Evolutionary conservation across 1,140 invertebrate species (phyloP), one percentile per base, ranked within the genome.

Genomic region (Papilio helenus): DNA sequence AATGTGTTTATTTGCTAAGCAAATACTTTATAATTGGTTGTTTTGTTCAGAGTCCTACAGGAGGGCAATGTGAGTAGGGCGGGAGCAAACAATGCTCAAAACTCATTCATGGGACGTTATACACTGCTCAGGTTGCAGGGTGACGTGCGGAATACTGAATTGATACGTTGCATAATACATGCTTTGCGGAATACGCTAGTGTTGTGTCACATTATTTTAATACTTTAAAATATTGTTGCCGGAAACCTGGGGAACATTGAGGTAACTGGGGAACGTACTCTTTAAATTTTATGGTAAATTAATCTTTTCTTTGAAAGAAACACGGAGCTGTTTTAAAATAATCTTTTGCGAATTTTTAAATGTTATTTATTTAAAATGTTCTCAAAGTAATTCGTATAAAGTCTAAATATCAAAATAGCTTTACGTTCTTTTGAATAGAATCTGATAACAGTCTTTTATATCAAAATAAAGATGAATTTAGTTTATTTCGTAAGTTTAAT

Each of bases 121-220:
- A 68, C 12, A 65, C 34, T 44, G 71, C 71, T 39, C 34, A 44
- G 42, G 72, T 49, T 74, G 72, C 42, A 49, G 1, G 12, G 20
- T 39, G 51, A 23, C 44, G 72, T 73, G 44, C 29, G 42, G 44
- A 74, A 74, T 74, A 74, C 72, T 74, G 44, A 72, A 46, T 46
- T 74, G 39, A 49, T 73, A 73, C n/a, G 42, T 46, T 74, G 72
- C 72, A 74, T 74, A 74, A 74, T 74, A 74, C 72, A 74, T 74
- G 12, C 34, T 42, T 46, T 26, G 14, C 20, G 23, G 44, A 51
- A 49, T 46, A 46, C 12, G n/a, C 44, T 72, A 23, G 44, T 49
- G 23, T 73, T 44, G 72, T 74, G 42, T 29, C 9, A 74, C 29
- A 74, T 74, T 74, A 49, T 74, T 74, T 49, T 23, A 49, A 68